Evolutionary conservation across 2,113 vertebrate species (phyloP).

Genomic region (Trinectes maculatus): DNA sequence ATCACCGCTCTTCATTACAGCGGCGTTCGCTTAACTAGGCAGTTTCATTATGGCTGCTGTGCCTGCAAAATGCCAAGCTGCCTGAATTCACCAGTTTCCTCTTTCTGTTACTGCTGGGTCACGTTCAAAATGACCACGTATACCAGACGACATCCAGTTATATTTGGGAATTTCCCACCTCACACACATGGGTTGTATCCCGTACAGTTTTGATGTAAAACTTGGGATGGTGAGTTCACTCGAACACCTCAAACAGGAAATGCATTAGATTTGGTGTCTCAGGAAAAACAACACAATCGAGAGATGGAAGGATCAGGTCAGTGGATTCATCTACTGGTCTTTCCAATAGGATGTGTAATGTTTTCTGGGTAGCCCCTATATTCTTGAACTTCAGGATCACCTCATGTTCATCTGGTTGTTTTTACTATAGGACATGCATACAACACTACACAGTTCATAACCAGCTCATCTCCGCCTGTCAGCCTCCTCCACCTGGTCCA

Average conservation of each 20-base stretch:
- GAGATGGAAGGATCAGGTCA: too few species aligned
- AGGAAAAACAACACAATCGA: too few species aligned
- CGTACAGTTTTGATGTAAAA: too few species aligned
- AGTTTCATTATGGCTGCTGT: constrained; percentile 60
- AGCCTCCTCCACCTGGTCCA: background rate
- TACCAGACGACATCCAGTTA: too few species aligned
- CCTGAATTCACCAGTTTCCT: constrained; percentile 45
- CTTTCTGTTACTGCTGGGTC: constrained; percentile 16
- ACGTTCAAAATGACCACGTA: constrained; percentile 27
- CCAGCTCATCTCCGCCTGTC: background rate
- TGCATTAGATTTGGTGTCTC: too few species aligned
- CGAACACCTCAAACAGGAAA: too few species aligned
- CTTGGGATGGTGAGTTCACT: too few species aligned
- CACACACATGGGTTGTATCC: too few species aligned
- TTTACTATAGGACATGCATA: too few species aligned
- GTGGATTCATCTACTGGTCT: background rate
- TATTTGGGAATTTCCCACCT: too few species aligned
- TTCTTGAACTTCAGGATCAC: background rate
- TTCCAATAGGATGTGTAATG: background rate
- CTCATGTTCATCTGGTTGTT: too few species aligned
- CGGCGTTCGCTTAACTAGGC: constrained; percentile 57
- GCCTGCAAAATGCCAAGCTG: constrained; percentile 39
- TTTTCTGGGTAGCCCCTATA: background rate
- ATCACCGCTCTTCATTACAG: constrained; percentile 73
- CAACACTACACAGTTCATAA: background rate